A percentile compares a stretch with the other conserved stretches of the same genome.
phyloP scores from a whole-genome alignment of 2,797 vertebrate genomes.

The Hemibagrus guttatus region DNA sequence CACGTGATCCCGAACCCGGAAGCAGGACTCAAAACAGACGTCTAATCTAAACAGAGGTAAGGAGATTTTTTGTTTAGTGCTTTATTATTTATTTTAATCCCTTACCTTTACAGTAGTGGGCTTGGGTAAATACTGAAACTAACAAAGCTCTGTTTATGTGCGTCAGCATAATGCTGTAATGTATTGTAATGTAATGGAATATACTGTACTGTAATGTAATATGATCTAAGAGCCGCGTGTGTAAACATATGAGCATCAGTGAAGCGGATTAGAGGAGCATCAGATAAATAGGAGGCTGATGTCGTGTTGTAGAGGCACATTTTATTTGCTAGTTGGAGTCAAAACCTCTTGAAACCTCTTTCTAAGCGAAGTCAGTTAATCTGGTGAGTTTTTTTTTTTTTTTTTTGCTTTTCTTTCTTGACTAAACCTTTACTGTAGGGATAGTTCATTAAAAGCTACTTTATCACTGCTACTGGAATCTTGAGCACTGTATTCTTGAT shows the following conservation, averaged over 20 bases:
- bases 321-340: neutral
- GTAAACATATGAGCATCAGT: neutral
- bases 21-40: neutral
- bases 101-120: neutral
- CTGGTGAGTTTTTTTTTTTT: neutral
- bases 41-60: neutral
- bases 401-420: neutral
- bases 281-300: neutral
- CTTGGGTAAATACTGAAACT: neutral
- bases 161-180: slow-evolving; percentile 8
- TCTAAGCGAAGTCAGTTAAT: neutral
- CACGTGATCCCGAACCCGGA: slow-evolving; percentile 4
- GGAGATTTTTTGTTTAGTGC: neutral
- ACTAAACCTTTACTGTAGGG: neutral
- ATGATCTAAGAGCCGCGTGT: neutral
- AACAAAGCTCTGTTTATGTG: neutral
- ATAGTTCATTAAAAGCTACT: neutral
- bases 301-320: neutral
- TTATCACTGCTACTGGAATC: neutral
- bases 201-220: neutral
- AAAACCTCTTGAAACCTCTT: neutral
- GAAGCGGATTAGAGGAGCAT: neutral
- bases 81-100: neutral
- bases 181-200: neutral
- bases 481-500: neutral